Conservation (phyloP, 2,888 invertebrate genomes). For the Eristalis intricaria region DNA sequence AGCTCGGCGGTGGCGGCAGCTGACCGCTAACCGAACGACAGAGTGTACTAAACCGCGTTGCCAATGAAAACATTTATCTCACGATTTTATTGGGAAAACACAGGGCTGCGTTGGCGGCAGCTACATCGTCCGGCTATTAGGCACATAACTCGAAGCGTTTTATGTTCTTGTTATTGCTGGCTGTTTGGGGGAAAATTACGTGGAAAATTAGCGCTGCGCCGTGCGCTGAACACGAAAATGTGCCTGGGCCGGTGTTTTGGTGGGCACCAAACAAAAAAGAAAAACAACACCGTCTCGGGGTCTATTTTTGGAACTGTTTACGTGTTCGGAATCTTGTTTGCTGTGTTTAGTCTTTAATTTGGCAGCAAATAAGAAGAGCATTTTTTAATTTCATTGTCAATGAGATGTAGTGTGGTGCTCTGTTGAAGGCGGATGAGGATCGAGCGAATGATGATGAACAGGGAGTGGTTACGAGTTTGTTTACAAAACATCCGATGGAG, state of each 20-base stretch:
- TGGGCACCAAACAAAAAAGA: neutral
- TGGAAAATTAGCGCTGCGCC: neutral
- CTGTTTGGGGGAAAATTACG: neutral
- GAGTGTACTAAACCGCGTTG: neutral
- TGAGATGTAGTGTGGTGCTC: neutral
- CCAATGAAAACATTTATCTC: neutral
- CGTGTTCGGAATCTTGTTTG: neutral
- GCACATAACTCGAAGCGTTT: neutral
- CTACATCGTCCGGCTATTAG: neutral
- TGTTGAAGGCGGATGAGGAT: neutral
- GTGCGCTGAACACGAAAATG: neutral
- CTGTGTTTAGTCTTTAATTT: neutral
- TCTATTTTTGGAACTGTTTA: neutral
- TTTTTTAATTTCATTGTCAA: neutral
- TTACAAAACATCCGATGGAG: too few species aligned
- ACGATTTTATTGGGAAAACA: neutral
- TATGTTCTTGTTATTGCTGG: neutral
- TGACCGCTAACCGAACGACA: neutral
- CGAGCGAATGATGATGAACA: neutral
- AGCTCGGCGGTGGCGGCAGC: neutral
- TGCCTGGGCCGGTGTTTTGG: neutral
- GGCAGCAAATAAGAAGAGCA: neutral
- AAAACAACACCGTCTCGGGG: neutral
- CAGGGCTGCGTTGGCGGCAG: neutral
- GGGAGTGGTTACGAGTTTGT: neutral